Evolutionary conservation across 2,113 vertebrate genomes (phyloP).

Genomic region (Tupaia tana): DNA sequence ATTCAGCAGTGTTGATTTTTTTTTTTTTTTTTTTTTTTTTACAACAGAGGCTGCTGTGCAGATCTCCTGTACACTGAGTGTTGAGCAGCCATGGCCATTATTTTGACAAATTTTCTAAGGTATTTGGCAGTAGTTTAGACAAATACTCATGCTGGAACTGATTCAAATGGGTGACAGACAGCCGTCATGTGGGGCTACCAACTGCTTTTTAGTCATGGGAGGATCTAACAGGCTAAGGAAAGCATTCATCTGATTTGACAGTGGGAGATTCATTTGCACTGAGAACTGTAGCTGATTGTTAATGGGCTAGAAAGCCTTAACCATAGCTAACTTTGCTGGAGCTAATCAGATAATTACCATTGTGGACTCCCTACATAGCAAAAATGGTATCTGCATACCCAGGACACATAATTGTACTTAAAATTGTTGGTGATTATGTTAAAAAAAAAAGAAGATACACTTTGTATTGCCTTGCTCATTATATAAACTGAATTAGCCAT

Average conservation of each 20-base stretch:
- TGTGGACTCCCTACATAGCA: neutral
- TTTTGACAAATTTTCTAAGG: slow-evolving; percentile 81
- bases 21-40: slow-evolving; percentile 62
- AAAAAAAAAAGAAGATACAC: slow-evolving; percentile 47
- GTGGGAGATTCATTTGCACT: neutral
- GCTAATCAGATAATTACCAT: slow-evolving; percentile 47
- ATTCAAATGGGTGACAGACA: slow-evolving; percentile 77
- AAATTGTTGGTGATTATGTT: neutral
- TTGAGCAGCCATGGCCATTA: slow-evolving; percentile 70
- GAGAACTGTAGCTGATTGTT: slow-evolving; percentile 24
- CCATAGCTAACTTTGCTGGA: neutral
- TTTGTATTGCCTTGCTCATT: neutral
- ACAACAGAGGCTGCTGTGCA: slow-evolving; percentile 31
- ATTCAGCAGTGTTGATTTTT: slow-evolving; percentile 43
- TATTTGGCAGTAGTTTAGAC: slow-evolving; percentile 75
- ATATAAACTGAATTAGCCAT: neutral
- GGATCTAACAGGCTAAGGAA: neutral
- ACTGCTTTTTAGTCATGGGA: slow-evolving; percentile 70
- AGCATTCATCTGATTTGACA: slow-evolving; percentile 56
- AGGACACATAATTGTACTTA: neutral
- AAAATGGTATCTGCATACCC: neutral
- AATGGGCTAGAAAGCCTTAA: slow-evolving; percentile 6
- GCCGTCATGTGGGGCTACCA: slow-evolving; percentile 48
- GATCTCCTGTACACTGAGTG: slow-evolving; percentile 50
- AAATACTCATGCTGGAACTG: slow-evolving; percentile 66